Percentiles rank a stretch among this genome's conserved stretches.
These are phyloP conservation scores for Fistularia tabacaria DNA, from an alignment of 2,797 vertebrate genomes.

Conservation along the genomic window DNA sequence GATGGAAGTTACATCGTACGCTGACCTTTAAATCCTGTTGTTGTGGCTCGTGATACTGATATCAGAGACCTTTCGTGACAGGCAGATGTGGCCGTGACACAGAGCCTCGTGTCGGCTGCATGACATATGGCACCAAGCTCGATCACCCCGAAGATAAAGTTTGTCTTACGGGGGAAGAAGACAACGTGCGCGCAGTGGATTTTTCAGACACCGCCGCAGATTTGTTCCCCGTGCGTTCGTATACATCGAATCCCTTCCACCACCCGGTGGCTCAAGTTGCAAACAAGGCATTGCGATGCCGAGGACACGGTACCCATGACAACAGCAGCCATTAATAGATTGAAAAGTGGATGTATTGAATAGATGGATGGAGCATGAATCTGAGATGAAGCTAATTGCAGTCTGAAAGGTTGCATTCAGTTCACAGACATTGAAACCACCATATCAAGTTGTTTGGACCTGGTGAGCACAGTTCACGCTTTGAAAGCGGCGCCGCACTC, in stretches of 20 bases:
- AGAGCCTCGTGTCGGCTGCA: conserved; percentile 3
- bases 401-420: conserved; percentile 8
- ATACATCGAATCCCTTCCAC: conserved; percentile 16
- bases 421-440: conserved; percentile 10
- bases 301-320: conserved; percentile 66
- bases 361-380: conserved; percentile 33
- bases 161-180: not conserved
- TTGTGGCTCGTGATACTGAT: conserved; percentile 14
- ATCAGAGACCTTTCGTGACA: conserved; percentile 10
- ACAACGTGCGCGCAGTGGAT: no score
- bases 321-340: conserved; percentile 60
- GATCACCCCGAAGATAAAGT: not conserved
- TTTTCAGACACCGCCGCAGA: no score
- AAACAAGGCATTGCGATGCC: conserved; percentile 41
- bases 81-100: no score
- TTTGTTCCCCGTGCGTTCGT: not conserved
- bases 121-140: conserved; percentile 31
- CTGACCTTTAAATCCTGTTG: conserved; percentile 1
- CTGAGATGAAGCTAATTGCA: conserved; percentile 30
- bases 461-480: no score
- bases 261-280: conserved; percentile 34
- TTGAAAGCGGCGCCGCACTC: no score
- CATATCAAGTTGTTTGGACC: no score
- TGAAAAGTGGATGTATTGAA: conserved; percentile 39
- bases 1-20: conserved; percentile 20